These are phyloP conservation scores for Macroglossus sobrinus DNA, from an alignment of 2,113 vertebrate species.

Conservation along the genomic window DNA sequence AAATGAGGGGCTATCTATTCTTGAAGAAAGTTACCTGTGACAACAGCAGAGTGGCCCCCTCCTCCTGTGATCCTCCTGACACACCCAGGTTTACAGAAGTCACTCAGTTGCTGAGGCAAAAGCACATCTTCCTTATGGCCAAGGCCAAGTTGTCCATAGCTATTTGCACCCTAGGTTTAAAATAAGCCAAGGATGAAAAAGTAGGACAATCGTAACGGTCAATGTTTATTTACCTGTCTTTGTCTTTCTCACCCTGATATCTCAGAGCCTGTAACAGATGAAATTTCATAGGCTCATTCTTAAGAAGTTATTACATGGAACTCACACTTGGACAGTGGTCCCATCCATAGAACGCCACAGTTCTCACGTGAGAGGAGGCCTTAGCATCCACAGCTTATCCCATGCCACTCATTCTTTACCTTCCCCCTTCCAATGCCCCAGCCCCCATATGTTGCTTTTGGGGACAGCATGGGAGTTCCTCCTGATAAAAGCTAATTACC, in stretches of 20 bases:
- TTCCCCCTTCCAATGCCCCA: not conserved
- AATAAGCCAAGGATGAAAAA: conserved; percentile 26
- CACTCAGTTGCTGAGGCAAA: conserved; percentile 79
- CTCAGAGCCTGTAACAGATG: not conserved
- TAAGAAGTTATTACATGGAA: not conserved
- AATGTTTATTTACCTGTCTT: not conserved
- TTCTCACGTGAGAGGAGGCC: not conserved
- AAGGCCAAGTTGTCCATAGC: conserved; percentile 93
- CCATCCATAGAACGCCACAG: not conserved
- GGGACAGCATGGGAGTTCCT: not conserved
- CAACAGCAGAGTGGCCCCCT: conserved; percentile 89
- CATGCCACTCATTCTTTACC: not conserved
- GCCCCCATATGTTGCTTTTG: not conserved
- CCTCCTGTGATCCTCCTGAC: conserved; percentile 86
- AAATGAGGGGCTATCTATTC: not conserved
- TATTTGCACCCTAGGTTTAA: conserved; percentile 91
- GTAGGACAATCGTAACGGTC: not conserved
- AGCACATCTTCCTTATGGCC: conserved; percentile 88
- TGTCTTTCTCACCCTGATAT: not conserved
- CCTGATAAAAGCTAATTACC: conserved; percentile 14
- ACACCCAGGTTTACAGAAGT: conserved; percentile 65
- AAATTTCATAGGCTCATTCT: not conserved
- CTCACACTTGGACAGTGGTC: not conserved
- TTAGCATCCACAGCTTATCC: not conserved
- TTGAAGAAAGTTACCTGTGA: conserved; percentile 84